A percentile compares a stretch with the other conserved stretches of the same genome.
These are phyloP conservation scores for Anniella stebbinsi DNA, from an alignment of 2,797 vertebrate genomes.

Conservation along the genomic window DNA sequence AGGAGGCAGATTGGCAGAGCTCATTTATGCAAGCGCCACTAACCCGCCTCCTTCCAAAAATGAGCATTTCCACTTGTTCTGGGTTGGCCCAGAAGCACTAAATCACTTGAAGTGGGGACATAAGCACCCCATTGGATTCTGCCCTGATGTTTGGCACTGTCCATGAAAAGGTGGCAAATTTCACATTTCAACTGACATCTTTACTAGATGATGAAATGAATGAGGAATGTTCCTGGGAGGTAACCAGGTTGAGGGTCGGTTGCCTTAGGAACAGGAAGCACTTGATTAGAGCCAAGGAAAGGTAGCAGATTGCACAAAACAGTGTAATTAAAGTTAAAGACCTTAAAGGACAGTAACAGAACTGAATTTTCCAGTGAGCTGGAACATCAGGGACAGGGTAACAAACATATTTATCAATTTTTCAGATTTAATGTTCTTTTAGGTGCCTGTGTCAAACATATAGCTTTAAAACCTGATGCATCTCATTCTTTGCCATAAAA, in stretches of 20 bases:
- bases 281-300: conserved; percentile 48
- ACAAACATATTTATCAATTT: neutral
- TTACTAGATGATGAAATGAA: conserved; percentile 2
- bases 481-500: neutral
- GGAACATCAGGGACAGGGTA: neutral
- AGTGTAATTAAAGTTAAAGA: conserved; percentile 42
- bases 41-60: too few species aligned
- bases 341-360: conserved; percentile 1
- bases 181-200: conserved; percentile 1
- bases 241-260: conserved; percentile 40
- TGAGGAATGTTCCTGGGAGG: conserved; percentile 29
- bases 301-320: conserved; percentile 25
- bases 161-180: neutral
- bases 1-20: too few species aligned
- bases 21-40: too few species aligned
- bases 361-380: neutral
- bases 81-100: too few species aligned
- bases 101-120: too few species aligned
- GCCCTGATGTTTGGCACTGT: neutral
- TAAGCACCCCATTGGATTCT: too few species aligned
- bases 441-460: neutral
- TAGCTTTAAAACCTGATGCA: neutral
- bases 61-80: too few species aligned
- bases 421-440: neutral
- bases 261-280: conserved; percentile 63